Base-by-base conservation (phyloP, 2,888 invertebrate species). In the Leptarthrus brevirostris region DNA sequence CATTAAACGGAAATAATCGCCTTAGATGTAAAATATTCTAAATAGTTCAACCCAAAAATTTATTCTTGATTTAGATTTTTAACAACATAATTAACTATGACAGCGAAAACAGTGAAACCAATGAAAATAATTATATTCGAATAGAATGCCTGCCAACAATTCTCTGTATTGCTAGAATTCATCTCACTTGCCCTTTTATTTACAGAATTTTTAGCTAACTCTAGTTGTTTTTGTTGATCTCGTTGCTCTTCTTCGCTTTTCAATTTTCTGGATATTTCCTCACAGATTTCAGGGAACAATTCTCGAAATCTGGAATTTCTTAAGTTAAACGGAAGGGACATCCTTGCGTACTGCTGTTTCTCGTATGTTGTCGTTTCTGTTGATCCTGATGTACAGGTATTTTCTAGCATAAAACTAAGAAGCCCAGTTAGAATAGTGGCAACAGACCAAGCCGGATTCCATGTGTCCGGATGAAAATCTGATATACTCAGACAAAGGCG, bases 391-490 rank as follows among this genome's bases (percentile, higher is more conserved):
- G 97, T 97, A 1, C 96, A 96, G 79, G 94, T 94, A 80, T 92
- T 95, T 84, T 97, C 97, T 78, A 96, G 87, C 97, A 97, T 97
- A 82, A 97, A 97, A 85, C 95, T 96, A 49, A 97, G 89, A 34
- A 97, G 87, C 3, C 96, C 97, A 4, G 96, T 96, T 8, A 98
- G 88, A 80, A 98, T 98, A 0, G 97, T 96, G 0, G 96, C 94
- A 47, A 97, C 97, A 75, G 92, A 92, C 97, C 97, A 98, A 0
- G 97, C 95, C 16, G 98, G 98, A 86, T 98, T 98, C 98, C 98
- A 98, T 2, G 96, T 96, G 83, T 98, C 97, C 1, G 79, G 79
- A 77, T 79, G 79, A 30, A 69, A 69, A 5, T 69, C 69, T 61
- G 86, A 86, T 80, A 90, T 98, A 77, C 96, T 96, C 77, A 98